Conservation (phyloP, 1,140 invertebrate genomes). For the Aphis craccivora region DNA sequence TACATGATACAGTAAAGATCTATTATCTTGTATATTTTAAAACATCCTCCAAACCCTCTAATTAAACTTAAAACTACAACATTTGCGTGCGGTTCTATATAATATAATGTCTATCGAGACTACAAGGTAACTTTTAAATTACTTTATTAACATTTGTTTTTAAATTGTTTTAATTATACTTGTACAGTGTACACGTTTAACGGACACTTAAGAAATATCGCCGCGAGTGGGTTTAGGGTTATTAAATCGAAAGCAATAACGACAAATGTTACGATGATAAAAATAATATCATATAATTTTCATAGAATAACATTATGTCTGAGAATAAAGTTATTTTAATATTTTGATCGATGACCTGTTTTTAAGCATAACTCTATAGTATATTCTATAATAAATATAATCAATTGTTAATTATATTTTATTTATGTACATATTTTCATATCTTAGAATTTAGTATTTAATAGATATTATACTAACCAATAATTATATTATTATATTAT, state of each 20-base stretch:
- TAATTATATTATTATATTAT: not conserved
- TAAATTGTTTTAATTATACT: constrained; percentile 2
- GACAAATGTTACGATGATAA: not conserved
- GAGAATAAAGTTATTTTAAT: not conserved
- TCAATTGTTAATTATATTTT: not conserved
- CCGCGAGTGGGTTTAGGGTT: not conserved
- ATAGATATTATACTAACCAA: not conserved
- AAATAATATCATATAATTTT: not conserved
- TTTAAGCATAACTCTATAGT: not conserved
- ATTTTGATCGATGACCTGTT: not conserved
- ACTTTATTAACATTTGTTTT: constrained; percentile 18
- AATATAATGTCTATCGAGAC: not conserved
- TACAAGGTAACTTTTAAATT: constrained; percentile 8
- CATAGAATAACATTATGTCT: not conserved
- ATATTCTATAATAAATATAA: not conserved
- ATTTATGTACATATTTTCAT: not conserved
- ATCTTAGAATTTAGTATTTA: not conserved
- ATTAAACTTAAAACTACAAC: not conserved
- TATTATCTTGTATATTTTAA: constrained; percentile 27
- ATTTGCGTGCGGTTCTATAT: constrained; percentile 9
- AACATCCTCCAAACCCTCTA: not conserved
- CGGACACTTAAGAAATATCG: not conserved
- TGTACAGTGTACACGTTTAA: not conserved
- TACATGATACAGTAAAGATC: not conserved
- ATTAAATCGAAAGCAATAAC: not conserved